Base-by-base conservation (phyloP, 2,797 vertebrate species). In the Acipenser ruthenus region DNA sequence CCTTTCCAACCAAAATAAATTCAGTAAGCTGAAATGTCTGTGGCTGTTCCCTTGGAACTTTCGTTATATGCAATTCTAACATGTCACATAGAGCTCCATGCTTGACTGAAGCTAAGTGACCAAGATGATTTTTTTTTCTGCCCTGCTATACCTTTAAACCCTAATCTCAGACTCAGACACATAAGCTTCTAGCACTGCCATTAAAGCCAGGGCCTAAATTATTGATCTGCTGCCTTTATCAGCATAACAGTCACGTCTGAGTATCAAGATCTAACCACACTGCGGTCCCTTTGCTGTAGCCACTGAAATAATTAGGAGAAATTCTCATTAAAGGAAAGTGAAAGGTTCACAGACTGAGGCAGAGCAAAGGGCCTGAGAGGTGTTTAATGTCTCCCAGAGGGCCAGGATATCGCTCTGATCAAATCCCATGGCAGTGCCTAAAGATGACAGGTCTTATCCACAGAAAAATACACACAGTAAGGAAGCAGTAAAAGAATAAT, bases 281-380 rank as follows among this genome's bases (percentile, higher is more conserved):
- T 86, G 88, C 86, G 63, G 90, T 91, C 92, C 91, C 89, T 80
- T 78, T 78, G 88, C 90, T 90, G 88, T 90, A 92, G 91, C 93
- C 93, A 89, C 91, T 88, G 92, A 93, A 93, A 96, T 96, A 94
- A 96, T 97, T 95, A 97, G 93, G 90, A 94, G 91, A 86, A 90
- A 91, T 94, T 95, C 93, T 97, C 94, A 96, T 97, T 97, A 96
- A 93, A 91, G 89, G 77, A 83, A 70, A 62, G 82, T 79, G 82
- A 71, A 72, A 67, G 13, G 63, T 60, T 65, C 50, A 62, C 53
- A 70, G 67, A 23, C 69, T 70, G n/a, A 63, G 74, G 79, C 76
- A 65, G 64, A 69, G 71, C 63, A 66, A 73, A 66, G 72, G 75
- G 52, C 67, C 68, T 66, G 73, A 70, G 77, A 89, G 86, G 84